phyloP scores from a whole-genome alignment of 2,113 vertebrate species.

The Sceloporus undulatus region DNA sequence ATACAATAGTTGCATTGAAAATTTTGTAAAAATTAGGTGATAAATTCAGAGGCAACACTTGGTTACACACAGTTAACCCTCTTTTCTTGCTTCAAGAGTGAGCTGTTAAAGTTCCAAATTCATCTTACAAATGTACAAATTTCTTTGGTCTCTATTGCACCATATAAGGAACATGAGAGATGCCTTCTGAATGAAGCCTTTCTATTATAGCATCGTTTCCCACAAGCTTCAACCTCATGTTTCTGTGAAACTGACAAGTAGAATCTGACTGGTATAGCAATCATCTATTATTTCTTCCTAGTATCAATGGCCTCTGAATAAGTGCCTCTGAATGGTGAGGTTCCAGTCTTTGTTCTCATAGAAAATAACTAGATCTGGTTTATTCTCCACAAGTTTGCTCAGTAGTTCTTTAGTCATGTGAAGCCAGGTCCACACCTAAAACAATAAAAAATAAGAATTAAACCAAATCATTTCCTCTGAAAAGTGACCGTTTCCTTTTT shows the following conservation, averaged over 20 bases:
- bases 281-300: not conserved
- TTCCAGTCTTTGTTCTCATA: not conserved
- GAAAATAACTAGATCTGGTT: not conserved
- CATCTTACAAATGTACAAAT: not conserved
- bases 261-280: not conserved
- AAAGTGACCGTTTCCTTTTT: not conserved
- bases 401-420: not conserved
- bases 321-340: not conserved
- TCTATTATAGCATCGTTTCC: not conserved
- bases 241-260: not conserved
- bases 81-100: not conserved
- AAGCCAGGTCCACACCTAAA: not conserved
- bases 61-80: constrained; percentile 8
- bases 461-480: not conserved
- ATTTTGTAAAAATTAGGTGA: constrained; percentile 26
- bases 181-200: too few relatives aligned
- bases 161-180: not conserved
- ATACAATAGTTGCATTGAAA: constrained; percentile 27
- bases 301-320: not conserved
- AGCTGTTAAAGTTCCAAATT: constrained; percentile 2
- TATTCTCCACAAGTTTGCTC: not conserved
- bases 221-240: not conserved
- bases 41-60: constrained; percentile 18
- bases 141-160: not conserved
- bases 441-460: not conserved